phyloP scores from a whole-genome alignment of 2,797 vertebrate genomes.

The Cheirogaleus major region DNA sequence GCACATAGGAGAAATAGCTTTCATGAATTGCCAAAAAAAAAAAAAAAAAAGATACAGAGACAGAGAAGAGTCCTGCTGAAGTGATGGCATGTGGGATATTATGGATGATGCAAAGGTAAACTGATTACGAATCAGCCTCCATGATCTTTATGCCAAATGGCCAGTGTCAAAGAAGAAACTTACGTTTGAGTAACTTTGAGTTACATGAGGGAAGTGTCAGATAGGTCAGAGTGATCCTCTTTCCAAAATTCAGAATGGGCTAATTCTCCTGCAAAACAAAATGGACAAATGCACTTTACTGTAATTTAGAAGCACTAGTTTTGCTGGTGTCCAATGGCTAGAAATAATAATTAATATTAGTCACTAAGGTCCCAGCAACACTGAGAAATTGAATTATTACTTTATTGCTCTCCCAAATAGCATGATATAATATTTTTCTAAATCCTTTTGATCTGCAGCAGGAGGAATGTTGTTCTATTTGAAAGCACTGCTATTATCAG shows the following conservation, averaged over 20 bases:
- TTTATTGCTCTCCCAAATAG: constrained; percentile 59
- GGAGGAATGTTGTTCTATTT: constrained; percentile 52
- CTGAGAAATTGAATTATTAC: constrained; percentile 53
- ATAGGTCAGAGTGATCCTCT: background rate
- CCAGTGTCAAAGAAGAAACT: background rate
- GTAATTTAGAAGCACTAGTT: constrained; percentile 33
- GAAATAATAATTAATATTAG: constrained; percentile 49
- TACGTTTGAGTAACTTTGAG: background rate
- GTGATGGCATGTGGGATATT: background rate
- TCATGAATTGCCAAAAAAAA: background rate
- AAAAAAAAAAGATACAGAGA: background rate
- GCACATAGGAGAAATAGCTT: background rate
- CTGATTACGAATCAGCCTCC: background rate
- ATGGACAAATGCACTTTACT: background rate
- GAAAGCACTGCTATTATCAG: constrained; percentile 57
- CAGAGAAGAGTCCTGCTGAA: background rate
- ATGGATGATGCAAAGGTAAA: background rate
- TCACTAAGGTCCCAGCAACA: constrained; percentile 16
- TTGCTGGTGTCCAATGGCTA: background rate
- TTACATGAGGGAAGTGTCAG: background rate
- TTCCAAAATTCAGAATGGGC: background rate
- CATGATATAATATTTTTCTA: constrained; percentile 65
- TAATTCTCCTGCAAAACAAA: constrained; percentile 22
- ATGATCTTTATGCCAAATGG: background rate
- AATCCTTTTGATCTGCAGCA: constrained; percentile 48